Evolutionary conservation across 2,888 invertebrate genomes (phyloP).

Genomic region (Cryptocephalus moraei): DNA sequence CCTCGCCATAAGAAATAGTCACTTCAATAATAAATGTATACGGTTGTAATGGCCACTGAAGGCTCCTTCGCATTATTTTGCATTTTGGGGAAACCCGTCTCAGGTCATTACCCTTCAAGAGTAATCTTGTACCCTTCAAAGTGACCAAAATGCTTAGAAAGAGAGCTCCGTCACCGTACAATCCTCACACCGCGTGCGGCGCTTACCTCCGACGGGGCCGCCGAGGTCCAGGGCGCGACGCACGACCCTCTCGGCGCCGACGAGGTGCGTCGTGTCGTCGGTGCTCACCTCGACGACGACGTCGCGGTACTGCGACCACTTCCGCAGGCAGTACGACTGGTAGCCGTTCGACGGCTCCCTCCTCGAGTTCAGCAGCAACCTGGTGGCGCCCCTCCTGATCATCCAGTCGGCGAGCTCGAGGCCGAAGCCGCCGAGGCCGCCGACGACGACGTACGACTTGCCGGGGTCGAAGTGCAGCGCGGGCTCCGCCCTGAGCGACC

Average conservation of each 20-base stretch:
- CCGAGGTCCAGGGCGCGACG: conserved; percentile 35
- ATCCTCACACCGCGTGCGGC: too few species aligned
- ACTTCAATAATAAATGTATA: too few species aligned
- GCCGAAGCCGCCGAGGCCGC: conserved; percentile 57
- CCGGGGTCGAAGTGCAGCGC: conserved; percentile 22
- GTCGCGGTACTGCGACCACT: conserved; percentile 15
- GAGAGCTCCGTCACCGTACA: too few species aligned
- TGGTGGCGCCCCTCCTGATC: conserved; percentile 47
- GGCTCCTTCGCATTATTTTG: too few species aligned
- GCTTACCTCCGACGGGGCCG: conserved; percentile 46
- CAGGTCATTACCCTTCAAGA: too few species aligned
- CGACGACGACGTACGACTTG: conserved; percentile 33
- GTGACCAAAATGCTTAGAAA: too few species aligned
- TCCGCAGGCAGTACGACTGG: conserved; percentile 42
- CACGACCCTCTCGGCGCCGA: conserved; percentile 36
- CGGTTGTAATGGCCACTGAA: too few species aligned
- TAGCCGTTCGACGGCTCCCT: conserved; percentile 49
- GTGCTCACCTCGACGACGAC: conserved; percentile 38
- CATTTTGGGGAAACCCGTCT: too few species aligned
- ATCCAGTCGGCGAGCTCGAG: conserved; percentile 52
- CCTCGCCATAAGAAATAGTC: too few species aligned
- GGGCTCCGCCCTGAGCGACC: conserved; percentile 14
- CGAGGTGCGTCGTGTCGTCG: conserved; percentile 31
- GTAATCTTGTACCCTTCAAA: too few species aligned
- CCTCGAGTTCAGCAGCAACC: conserved; percentile 49